These are phyloP conservation scores for Lemur catta DNA, from an alignment of 2,797 vertebrate species.

Conservation along the genomic window DNA sequence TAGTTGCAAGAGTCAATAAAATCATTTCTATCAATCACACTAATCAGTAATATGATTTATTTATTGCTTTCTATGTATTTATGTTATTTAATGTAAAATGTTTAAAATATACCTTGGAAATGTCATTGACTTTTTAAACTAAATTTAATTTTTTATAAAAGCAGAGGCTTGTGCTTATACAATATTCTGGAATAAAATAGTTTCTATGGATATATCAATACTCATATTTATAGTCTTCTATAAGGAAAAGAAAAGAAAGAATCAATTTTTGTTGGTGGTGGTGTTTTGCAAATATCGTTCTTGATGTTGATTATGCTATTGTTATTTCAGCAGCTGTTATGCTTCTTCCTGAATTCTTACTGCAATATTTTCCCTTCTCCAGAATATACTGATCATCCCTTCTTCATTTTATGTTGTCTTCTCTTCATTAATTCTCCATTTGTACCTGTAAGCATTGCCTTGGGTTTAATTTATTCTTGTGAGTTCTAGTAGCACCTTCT, in stretches of 20 bases:
- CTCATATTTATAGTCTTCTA: not conserved
- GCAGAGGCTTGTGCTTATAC: not conserved
- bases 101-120: not conserved
- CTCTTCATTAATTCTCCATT: not conserved
- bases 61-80: constrained; percentile 35
- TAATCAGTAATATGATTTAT: not conserved
- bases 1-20: not conserved
- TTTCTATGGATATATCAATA: not conserved
- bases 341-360: not conserved
- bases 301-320: not conserved
- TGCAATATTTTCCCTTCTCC: not conserved
- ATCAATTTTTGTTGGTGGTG: not conserved
- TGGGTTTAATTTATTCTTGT: not conserved
- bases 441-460: not conserved
- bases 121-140: not conserved
- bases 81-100: not conserved
- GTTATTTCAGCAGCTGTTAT: not conserved
- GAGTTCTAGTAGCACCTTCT: not conserved
- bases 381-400: not conserved
- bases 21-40: not conserved
- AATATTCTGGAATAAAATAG: not conserved
- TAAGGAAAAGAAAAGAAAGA: not conserved
- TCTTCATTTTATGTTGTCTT: not conserved
- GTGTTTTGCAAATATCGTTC: not conserved
- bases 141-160: not conserved